Conservation (phyloP, 2,888 invertebrate genomes). For the Drosophila flavopinicola region DNA sequence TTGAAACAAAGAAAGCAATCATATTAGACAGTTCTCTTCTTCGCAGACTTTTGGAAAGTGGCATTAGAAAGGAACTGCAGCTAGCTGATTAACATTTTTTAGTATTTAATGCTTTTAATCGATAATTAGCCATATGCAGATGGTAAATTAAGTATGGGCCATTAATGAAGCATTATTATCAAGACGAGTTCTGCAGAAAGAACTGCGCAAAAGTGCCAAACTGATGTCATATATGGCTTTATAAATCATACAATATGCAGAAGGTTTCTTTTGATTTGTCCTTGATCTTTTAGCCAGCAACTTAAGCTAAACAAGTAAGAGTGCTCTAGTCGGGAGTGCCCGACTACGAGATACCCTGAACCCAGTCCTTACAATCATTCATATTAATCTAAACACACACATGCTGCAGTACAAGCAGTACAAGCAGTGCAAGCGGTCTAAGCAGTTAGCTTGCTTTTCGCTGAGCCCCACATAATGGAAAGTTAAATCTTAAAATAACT, state of each 20-base stretch:
- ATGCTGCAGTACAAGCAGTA: too few relatives aligned
- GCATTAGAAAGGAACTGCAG: constrained; percentile 36
- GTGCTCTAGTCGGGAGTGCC: too few relatives aligned
- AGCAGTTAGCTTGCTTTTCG: too few relatives aligned
- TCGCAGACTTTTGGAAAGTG: constrained; percentile 36
- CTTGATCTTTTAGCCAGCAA: constrained; percentile 10
- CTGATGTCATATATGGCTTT: constrained; percentile 38
- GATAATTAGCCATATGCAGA: constrained; percentile 4
- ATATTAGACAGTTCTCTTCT: constrained; percentile 22
- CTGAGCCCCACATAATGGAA: too few relatives aligned
- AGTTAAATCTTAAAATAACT: too few relatives aligned
- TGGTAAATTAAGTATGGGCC: background rate
- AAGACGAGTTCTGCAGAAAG: constrained; percentile 18
- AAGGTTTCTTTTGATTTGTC: constrained; percentile 11
- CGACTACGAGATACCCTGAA: too few relatives aligned
- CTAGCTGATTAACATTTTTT: constrained; percentile 27
- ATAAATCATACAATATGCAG: constrained; percentile 9
- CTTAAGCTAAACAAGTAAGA: too few relatives aligned
- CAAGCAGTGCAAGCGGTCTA: too few relatives aligned
- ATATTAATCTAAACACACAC: too few relatives aligned
- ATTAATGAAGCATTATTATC: background rate
- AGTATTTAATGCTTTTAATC: constrained; percentile 13
- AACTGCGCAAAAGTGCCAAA: constrained; percentile 23
- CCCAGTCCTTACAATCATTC: too few relatives aligned
- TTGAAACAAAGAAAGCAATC: constrained; percentile 67